phyloP scores from a whole-genome alignment of 2,113 vertebrate genomes.

The Hydropotes inermis region DNA sequence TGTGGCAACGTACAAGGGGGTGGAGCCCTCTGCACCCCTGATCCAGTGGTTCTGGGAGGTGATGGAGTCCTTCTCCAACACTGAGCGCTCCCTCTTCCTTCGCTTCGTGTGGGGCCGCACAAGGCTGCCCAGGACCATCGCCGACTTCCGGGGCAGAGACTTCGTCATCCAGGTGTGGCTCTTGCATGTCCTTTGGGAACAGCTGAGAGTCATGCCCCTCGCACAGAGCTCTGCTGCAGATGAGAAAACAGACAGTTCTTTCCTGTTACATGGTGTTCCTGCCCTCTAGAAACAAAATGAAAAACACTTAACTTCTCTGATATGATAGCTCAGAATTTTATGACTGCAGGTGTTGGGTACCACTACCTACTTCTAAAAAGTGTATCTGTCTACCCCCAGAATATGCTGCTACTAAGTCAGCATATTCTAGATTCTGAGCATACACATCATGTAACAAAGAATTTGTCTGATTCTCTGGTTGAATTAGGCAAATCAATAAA shows the following conservation, averaged over 20 bases:
- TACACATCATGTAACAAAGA: not conserved
- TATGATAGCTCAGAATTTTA: not conserved
- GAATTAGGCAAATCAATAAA: not conserved
- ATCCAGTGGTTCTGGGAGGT: constrained; percentile 99
- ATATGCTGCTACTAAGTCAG: not conserved
- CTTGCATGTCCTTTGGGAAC: no score
- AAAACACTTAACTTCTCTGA: not conserved
- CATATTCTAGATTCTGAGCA: not conserved
- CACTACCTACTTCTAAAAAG: not conserved
- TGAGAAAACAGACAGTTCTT: not conserved
- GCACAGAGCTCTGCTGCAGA: no score
- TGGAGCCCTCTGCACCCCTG: constrained; percentile 92
- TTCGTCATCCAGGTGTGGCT: constrained; percentile 96
- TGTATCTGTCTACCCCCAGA: not conserved
- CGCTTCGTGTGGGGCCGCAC: constrained; percentile 98
- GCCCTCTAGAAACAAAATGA: not conserved
- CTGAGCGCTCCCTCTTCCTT: constrained; percentile 95
- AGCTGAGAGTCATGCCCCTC: not conserved
- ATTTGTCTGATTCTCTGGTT: not conserved
- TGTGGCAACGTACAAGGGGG: constrained; percentile 97
- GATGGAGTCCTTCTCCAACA: constrained; percentile 99
- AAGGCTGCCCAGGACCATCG: constrained; percentile 96
- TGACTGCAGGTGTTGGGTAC: not conserved
- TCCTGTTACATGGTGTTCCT: not conserved
- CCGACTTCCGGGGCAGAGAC: constrained; percentile 96